Conservation (phyloP, 2,888 invertebrate genomes). For the Synergus laeviventris region DNA sequence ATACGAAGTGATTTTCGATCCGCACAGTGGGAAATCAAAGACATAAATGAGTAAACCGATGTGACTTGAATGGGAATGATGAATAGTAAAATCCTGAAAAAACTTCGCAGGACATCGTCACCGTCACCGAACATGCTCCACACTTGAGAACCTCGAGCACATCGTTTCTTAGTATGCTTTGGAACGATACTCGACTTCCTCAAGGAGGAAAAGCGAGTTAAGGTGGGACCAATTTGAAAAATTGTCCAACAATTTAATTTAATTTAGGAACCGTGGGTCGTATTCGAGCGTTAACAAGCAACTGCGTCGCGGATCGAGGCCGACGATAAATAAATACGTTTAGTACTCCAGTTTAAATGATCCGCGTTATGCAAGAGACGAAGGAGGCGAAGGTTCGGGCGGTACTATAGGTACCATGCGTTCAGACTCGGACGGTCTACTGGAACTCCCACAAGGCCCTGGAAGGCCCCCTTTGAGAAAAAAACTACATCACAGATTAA, state of each 20-base stretch:
- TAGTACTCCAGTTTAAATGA: slow-evolving; percentile 33
- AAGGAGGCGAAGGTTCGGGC: slow-evolving; percentile 12
- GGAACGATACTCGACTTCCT: not conserved
- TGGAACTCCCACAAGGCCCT: slow-evolving; percentile 36
- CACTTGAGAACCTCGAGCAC: slow-evolving; percentile 15
- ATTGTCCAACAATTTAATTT: not conserved
- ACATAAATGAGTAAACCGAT: slow-evolving; percentile 21
- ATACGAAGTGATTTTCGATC: slow-evolving; percentile 23
- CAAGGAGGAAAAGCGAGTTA: not conserved
- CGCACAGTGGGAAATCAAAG: not conserved
- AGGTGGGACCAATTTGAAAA: not conserved
- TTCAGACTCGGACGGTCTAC: slow-evolving; percentile 19
- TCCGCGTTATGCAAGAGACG: slow-evolving; percentile 26
- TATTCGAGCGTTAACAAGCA: slow-evolving; percentile 7
- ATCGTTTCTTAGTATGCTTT: not conserved
- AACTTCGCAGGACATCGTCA: slow-evolving; percentile 16
- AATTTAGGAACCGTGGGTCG: not conserved
- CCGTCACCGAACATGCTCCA: slow-evolving; percentile 29
- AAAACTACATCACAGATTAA: slow-evolving; percentile 36
- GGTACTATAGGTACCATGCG: slow-evolving; percentile 34
- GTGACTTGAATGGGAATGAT: slow-evolving; percentile 14
- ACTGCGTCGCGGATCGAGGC: slow-evolving; percentile 26
- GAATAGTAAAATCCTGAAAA: slow-evolving; percentile 27
- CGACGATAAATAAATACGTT: slow-evolving; percentile 24
- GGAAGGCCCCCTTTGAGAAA: slow-evolving; percentile 11